Evolutionary conservation across 2,797 vertebrate genomes (phyloP).

Genomic region (Bryconaethiops microstoma): DNA sequence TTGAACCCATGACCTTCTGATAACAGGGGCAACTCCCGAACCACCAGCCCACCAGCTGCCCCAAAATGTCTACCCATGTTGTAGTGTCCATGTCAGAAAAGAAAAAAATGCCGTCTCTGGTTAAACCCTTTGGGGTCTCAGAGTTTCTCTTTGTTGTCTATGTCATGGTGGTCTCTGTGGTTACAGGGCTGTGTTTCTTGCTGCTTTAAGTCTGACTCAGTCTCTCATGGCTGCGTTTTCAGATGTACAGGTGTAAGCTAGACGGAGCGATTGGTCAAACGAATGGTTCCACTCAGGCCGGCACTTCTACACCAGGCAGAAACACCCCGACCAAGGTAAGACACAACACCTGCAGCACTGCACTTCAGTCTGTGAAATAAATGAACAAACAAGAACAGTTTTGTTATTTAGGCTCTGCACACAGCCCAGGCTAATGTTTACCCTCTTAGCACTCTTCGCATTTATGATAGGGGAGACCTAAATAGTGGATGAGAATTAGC

Average conservation of each 20-base stretch:
- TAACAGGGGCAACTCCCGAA: no score
- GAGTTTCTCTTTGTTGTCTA: background rate
- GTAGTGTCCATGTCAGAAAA: no score
- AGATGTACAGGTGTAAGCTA: slow-evolving; percentile 87
- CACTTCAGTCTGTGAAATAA: background rate
- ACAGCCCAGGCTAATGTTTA: background rate
- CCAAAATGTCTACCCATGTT: no score
- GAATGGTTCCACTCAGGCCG: slow-evolving; percentile 74
- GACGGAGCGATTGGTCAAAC: slow-evolving; percentile 76
- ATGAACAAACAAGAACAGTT: background rate
- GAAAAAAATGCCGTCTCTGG: no score
- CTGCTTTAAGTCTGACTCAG: background rate
- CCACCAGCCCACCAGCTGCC: no score
- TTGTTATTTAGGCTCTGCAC: background rate
- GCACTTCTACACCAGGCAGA: slow-evolving; percentile 77
- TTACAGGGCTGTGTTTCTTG: background rate
- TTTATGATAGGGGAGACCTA: no score
- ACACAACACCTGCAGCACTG: background rate
- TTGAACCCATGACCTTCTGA: no score
- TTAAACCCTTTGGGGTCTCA: background rate
- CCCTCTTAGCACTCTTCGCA: no score
- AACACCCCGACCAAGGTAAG: slow-evolving; percentile 84
- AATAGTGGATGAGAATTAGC: no score
- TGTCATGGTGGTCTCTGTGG: background rate
- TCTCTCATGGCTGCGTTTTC: slow-evolving; percentile 31